Conservation (phyloP, 2,888 invertebrate genomes). For the Leptothorax acervorum region DNA sequence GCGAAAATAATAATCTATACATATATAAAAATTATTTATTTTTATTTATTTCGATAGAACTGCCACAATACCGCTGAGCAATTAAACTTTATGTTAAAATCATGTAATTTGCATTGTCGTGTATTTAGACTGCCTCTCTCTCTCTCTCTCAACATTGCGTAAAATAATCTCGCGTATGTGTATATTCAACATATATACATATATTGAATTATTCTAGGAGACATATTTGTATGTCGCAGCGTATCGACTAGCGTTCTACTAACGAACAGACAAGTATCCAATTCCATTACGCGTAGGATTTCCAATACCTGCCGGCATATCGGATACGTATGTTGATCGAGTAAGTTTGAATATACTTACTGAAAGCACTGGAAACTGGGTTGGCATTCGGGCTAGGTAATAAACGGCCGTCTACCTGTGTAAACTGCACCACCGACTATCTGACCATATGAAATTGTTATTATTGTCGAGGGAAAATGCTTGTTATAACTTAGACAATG, state of each 20-base stretch:
- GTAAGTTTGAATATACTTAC: constrained; percentile 72
- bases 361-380: constrained; percentile 67
- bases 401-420: constrained; percentile 64
- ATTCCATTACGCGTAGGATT: constrained; percentile 60
- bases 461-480: constrained; percentile 67
- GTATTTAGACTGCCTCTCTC: not conserved
- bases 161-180: not conserved
- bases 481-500: constrained; percentile 54
- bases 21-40: not conserved
- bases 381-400: constrained; percentile 60
- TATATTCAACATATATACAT: not conserved
- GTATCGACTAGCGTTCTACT: constrained; percentile 45
- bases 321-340: constrained; percentile 63
- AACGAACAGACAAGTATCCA: constrained; percentile 62
- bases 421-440: constrained; percentile 68
- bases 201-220: constrained; percentile 16
- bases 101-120: not conserved
- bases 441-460: constrained; percentile 73
- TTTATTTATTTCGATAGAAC: not conserved
- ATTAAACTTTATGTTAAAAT: constrained; percentile 13
- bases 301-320: constrained; percentile 56
- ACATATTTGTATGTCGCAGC: not conserved
- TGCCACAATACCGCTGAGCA: not conserved
- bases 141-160: not conserved
- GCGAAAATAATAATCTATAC: not conserved